Percentiles rank a stretch among this genome's conserved stretches.
These are phyloP conservation scores for Trissoscelio sp. DNA, from an alignment of 2,888 invertebrate genomes.

Conservation along the genomic window DNA sequence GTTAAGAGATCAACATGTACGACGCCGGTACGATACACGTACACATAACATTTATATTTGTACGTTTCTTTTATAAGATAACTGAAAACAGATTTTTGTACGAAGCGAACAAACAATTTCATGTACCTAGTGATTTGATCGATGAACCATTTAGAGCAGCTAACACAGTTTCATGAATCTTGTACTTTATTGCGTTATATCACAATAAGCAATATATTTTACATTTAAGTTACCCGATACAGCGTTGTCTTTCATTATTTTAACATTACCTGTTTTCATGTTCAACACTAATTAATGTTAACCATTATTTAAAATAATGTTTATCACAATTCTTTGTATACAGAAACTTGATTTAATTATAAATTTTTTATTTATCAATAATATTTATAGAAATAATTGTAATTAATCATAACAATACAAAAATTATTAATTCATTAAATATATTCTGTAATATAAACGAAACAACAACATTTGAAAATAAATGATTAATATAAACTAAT, in stretches of 20 bases:
- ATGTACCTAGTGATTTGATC: slow-evolving; percentile 57
- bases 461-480: too few species aligned
- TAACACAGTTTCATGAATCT: slow-evolving; percentile 45
- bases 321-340: too few species aligned
- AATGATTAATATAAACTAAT: too few species aligned
- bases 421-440: too few species aligned
- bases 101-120: slow-evolving; percentile 49
- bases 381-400: too few species aligned
- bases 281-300: too few species aligned
- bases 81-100: slow-evolving; percentile 58
- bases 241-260: neutral
- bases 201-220: slow-evolving; percentile 60
- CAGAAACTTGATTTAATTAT: too few species aligned
- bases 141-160: slow-evolving; percentile 55
- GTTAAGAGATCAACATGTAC: slow-evolving; percentile 42
- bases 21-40: slow-evolving; percentile 22
- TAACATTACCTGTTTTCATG: neutral
- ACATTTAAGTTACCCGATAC: slow-evolving; percentile 51
- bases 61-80: slow-evolving; percentile 56
- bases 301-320: too few species aligned
- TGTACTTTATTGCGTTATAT: slow-evolving; percentile 63
- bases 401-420: too few species aligned
- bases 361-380: too few species aligned
- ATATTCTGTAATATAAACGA: too few species aligned
- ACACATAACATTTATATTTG: slow-evolving; percentile 58